Evolutionary conservation across 1,140 invertebrate species (phyloP).

Genomic region (Mya arenaria): DNA sequence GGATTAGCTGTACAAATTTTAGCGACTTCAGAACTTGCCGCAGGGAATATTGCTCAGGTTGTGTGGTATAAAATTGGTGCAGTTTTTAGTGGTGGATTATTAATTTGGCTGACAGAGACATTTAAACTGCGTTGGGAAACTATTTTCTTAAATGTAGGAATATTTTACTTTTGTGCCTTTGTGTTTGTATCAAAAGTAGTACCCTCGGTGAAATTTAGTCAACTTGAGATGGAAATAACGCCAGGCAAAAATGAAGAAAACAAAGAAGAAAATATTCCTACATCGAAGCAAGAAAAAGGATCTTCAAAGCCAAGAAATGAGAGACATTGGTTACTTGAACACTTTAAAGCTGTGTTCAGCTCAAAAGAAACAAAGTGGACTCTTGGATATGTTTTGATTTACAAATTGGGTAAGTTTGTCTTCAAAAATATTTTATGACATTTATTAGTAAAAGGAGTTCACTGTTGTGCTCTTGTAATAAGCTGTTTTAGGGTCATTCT

Average conservation of each 20-base stretch:
- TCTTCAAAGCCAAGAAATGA: neutral
- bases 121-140: constrained; percentile 60
- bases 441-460: too few relatives aligned
- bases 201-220: too few relatives aligned
- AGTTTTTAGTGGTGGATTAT: constrained; percentile 80
- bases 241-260: too few relatives aligned
- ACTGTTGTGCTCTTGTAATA: too few relatives aligned
- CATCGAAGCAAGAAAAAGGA: neutral
- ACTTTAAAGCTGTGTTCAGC: constrained; percentile 62
- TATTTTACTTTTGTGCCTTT: constrained; percentile 64
- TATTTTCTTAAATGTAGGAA: constrained; percentile 62
- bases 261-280: too few relatives aligned
- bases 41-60: constrained; percentile 82
- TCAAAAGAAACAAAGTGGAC: constrained; percentile 72
- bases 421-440: too few relatives aligned
- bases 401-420: constrained; percentile 68
- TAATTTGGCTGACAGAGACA: constrained; percentile 68
- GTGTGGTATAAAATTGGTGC: constrained; percentile 82
- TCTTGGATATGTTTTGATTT: constrained; percentile 68
- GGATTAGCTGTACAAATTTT: constrained; percentile 80
- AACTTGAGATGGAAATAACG: too few relatives aligned
- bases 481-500: too few relatives aligned
- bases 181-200: constrained; percentile 57
- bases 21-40: constrained; percentile 75
- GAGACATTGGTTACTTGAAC: constrained; percentile 60